phyloP scores from a whole-genome alignment of 2,113 vertebrate genomes.

The Struthio camelus region DNA sequence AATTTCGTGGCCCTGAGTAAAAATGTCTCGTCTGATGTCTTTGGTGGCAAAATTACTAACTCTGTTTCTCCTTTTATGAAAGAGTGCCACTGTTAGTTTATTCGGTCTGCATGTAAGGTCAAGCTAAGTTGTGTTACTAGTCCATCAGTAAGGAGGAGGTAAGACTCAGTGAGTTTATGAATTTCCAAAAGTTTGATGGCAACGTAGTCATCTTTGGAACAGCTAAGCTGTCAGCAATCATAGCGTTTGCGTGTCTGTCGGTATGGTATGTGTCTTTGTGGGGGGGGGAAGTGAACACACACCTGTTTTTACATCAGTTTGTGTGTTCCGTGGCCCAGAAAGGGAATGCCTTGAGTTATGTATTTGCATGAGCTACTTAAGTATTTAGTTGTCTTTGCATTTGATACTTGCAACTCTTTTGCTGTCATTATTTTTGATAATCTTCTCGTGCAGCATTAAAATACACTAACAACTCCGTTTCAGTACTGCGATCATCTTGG shows the following conservation, averaged over 20 bases:
- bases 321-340: background rate
- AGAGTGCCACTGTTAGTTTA: background rate
- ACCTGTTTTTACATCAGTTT: background rate
- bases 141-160: background rate
- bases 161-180: background rate
- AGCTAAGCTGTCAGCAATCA: background rate
- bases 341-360: background rate
- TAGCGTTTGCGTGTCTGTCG: no score
- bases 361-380: background rate
- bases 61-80: background rate
- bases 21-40: background rate
- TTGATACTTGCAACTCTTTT: background rate
- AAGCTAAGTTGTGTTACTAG: background rate
- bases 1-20: background rate
- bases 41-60: background rate
- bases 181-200: background rate
- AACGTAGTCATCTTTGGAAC: background rate
- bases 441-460: background rate
- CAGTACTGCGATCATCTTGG: background rate
- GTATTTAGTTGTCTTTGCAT: background rate
- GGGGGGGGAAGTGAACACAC: fast-evolving
- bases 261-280: background rate
- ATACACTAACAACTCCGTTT: background rate
- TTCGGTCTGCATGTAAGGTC: background rate
- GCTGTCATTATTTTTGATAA: background rate